Base-by-base conservation (phyloP, 2,113 vertebrate genomes). In the Notechis scutatus region DNA sequence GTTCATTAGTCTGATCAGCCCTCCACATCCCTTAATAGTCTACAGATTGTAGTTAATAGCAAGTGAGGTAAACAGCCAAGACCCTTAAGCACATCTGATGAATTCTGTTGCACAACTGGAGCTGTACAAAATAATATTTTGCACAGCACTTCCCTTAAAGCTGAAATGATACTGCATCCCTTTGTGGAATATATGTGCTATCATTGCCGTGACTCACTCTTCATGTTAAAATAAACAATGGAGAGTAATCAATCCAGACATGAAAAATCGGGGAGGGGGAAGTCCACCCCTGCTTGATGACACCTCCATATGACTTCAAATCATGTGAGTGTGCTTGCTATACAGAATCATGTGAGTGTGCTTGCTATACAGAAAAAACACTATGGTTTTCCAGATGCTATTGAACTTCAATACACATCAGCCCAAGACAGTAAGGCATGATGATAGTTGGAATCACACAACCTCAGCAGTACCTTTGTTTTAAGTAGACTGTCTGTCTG, bases 11-110 rank as follows among this genome's bases (percentile, higher is more conserved):
- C 86, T 91, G 81, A 91, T 92, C 39, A 88, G 11, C 15, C 26
- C 90, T 74, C 91, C 88, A 94, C 87, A 92, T 92, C 88, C 47
- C 91, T 90, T 93, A 91, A 94, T 94, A 93, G 90, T 69, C 91
- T 94, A 64, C 92, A 93, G 92, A 94, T 87, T 94, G 92, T 57
- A 50, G 56, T 15, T 57, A 92, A 23, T 57, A 85, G 92, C 93
- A 94, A 64, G 88, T 47, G 59, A 89, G 91, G 47, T 21, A 88
- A 87, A 93, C 23, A 86, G 54, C 92, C 92, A 93, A 21, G 55
- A 94, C 54, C 69, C 56, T 47, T 90, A 57, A 93, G 89, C 24
- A 87, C 26, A 93, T 94, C 59, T 85, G 52, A 89, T 91, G 92
- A 91, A 92, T 86, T 57, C 93, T 92, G 64, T 94, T 94, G 95